Evolutionary conservation across 2,888 invertebrate genomes (phyloP).

Genomic region (Melikaiella ostensackeni): DNA sequence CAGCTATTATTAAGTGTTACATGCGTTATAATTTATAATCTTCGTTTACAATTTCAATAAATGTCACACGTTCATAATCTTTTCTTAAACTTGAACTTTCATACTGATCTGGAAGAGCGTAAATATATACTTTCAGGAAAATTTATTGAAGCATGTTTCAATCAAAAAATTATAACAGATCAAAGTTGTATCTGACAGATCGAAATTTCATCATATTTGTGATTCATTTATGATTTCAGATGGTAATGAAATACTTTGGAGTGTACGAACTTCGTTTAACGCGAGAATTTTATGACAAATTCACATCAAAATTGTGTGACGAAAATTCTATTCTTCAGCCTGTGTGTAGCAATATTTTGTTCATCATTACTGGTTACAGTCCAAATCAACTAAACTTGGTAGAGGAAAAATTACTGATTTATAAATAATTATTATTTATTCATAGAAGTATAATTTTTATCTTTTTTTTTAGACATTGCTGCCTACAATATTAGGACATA

Average conservation of each 20-base stretch:
- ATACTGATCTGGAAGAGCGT: not conserved
- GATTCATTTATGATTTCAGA: slow-evolving; percentile 45
- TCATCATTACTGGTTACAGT: slow-evolving; percentile 81
- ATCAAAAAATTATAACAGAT: not conserved
- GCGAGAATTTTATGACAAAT: slow-evolving; percentile 64
- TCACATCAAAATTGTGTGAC: slow-evolving; percentile 79
- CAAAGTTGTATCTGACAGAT: not conserved
- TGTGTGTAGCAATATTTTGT: slow-evolving; percentile 83
- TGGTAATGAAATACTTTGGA: slow-evolving; percentile 56
- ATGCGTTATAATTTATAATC: not conserved
- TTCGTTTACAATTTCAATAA: not conserved
- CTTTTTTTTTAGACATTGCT: slow-evolving; percentile 81
- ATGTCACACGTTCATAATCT: too few species aligned
- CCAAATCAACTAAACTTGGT: slow-evolving; percentile 68
- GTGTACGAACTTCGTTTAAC: slow-evolving; percentile 82
- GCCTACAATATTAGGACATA: slow-evolving; percentile 83
- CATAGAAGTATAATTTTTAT: slow-evolving; percentile 14
- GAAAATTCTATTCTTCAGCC: slow-evolving; percentile 80
- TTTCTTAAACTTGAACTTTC: not conserved
- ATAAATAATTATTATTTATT: not conserved
- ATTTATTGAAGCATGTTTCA: not conserved
- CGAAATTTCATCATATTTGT: not conserved
- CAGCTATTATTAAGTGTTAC: not conserved
- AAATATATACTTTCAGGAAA: not conserved
- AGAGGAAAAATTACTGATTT: not conserved